Base-by-base conservation (phyloP, 1,140 invertebrate species). In the Nylanderia fulva region DNA sequence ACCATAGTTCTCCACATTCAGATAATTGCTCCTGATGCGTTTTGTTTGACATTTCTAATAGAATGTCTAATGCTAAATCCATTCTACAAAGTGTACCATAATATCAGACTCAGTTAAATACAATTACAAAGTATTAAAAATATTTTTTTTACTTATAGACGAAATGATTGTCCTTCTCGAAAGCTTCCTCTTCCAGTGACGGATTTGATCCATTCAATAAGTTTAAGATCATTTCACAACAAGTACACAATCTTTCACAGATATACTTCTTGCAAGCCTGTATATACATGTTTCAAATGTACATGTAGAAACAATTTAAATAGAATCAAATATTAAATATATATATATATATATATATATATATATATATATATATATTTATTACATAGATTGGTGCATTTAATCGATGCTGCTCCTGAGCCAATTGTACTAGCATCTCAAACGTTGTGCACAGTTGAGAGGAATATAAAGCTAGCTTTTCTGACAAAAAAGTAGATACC, bases 121-220 rank as follows among this genome's bases (percentile, higher is more conserved):
- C 1, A 24, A 33, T 48, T 48, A 52, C n/a, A 71, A 48, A 7
- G 9, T 1, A 2, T n/a, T 39, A 48, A 4, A 45, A 21, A 42
- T 15, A 39, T 42, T 36, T 36, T 24, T 61, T 13, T 88, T 89
- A 94, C 94, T 91, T 93, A 24, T 92, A 93, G 60, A 94, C 93
- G 83, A 95, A 95, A 85, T 95, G 93, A 86, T 94, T 93, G 74
- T 94, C 91, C 64, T 84, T 75, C 61, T 94, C 93, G n/a, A 80
- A 85, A 84, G 66, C 87, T 89, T 94, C 94, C 36, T 94, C 93
- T 48, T 90, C 86, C 0, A 84, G 56, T 27, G 87, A 85, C 36
- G 92, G 92, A 80, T 93, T 93, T 13, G 90, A 56, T 21, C 71
- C 74, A 72, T 94, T 91, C n/a, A 95, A 54, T 45, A 93, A 83